These are phyloP conservation scores for Sinopyrophorus schimmeli DNA, from an alignment of 2,888 invertebrate genomes.

Conservation along the genomic window DNA sequence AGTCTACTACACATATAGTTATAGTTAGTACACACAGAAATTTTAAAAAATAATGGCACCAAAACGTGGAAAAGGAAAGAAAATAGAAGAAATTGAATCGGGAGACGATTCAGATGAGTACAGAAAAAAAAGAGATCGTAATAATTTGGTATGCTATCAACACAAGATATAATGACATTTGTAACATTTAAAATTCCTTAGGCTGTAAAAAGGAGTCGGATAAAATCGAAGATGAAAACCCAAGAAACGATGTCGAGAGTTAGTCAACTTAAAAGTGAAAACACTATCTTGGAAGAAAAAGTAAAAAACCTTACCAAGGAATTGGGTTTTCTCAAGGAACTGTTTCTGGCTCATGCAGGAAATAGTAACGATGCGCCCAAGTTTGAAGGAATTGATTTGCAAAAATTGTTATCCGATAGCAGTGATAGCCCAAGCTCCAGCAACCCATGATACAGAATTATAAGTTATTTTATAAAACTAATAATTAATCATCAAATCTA, in stretches of 20 bases:
- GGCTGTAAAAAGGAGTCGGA: constrained; percentile 83
- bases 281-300: constrained; percentile 78
- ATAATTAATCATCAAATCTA: too few species aligned
- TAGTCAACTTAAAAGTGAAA: constrained; percentile 74
- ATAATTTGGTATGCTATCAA: constrained; percentile 67
- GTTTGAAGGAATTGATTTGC: constrained; percentile 62
- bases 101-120: constrained; percentile 72
- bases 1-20: too few species aligned
- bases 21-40: too few species aligned
- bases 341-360: constrained; percentile 80
- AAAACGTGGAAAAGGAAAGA: constrained; percentile 46
- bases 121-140: constrained; percentile 72
- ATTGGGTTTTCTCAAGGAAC: constrained; percentile 76
- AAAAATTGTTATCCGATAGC: constrained; percentile 62
- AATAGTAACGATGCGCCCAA: constrained; percentile 59
- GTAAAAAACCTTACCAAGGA: constrained; percentile 81
- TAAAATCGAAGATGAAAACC: constrained; percentile 75
- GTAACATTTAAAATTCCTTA: too few species aligned
- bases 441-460: too few species aligned
- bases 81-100: constrained; percentile 61
- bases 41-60: too few species aligned
- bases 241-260: constrained; percentile 77
- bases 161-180: not conserved
- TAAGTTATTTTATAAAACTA: too few species aligned
- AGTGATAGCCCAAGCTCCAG: constrained; percentile 7